These are phyloP conservation scores for Sebastes schlegelii DNA, from an alignment of 2,113 vertebrate genomes.

Conservation along the genomic window DNA sequence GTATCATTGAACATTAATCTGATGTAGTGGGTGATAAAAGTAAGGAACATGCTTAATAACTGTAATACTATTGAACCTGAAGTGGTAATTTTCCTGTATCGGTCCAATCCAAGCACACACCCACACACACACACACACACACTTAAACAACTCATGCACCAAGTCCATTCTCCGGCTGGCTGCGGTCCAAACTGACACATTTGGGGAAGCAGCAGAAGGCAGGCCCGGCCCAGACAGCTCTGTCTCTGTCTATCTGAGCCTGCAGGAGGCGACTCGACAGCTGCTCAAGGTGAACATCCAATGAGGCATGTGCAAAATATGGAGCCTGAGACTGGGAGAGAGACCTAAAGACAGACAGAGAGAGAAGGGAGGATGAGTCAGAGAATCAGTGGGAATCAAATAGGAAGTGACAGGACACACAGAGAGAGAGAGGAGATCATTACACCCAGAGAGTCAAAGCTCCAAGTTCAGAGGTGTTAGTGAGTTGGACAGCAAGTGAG, in stretches of 20 bases:
- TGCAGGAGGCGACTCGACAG: conserved; percentile 60
- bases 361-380: conserved; percentile 32
- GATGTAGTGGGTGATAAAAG: conserved; percentile 42
- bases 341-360: conserved; percentile 35
- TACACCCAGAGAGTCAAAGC: conserved; percentile 20
- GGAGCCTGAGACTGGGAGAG: conserved; percentile 11
- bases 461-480: conserved; percentile 2
- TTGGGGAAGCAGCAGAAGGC: conserved; percentile 56
- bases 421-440: conserved; percentile 21
- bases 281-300: conserved; percentile 68
- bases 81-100: conserved; percentile 28
- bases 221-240: conserved; percentile 49
- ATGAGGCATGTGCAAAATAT: conserved; percentile 54
- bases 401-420: conserved; percentile 11
- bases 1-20: conserved; percentile 13
- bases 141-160: conserved; percentile 31
- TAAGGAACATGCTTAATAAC: conserved; percentile 14
- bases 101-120: conserved; percentile 14
- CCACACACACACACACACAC: conserved; percentile 2
- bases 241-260: conserved; percentile 59
- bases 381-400: conserved; percentile 24
- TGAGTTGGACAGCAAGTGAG: background rate
- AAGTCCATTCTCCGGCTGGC: conserved; percentile 41
- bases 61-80: conserved; percentile 13
- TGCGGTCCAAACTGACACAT: conserved; percentile 53